phyloP scores from a whole-genome alignment of 2,888 invertebrate species.

The Scaptodrosophila latifasciaeformis region DNA sequence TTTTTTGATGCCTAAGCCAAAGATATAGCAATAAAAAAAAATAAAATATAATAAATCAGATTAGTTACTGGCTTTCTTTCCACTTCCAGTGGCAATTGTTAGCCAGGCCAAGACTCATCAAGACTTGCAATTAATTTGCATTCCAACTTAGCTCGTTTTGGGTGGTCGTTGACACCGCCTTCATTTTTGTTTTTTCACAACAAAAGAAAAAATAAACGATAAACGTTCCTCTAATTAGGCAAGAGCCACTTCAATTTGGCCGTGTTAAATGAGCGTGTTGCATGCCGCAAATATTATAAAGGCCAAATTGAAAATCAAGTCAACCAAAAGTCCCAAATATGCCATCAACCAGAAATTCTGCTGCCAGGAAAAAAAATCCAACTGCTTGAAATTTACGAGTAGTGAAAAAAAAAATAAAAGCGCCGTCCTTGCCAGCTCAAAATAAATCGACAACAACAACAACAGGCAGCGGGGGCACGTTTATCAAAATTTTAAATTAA shows the following conservation, averaged over 20 bases:
- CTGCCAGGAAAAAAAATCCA: not conserved
- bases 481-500: conserved; percentile 1
- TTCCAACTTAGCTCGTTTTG: conserved; percentile 5
- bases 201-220: conserved; percentile 1
- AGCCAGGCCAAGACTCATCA: conserved; percentile 11
- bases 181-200: not conserved
- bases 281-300: not conserved
- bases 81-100: not conserved
- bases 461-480: too few species aligned
- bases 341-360: not conserved
- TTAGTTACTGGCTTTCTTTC: not conserved
- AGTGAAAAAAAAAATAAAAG: not conserved
- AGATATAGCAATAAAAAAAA: conserved; percentile 27
- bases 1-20: conserved; percentile 23
- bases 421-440: not conserved
- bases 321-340: not conserved
- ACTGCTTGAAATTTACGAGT: not conserved
- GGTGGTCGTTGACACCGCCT: not conserved
- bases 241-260: too few species aligned
- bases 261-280: conserved; percentile 5
- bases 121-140: conserved; percentile 47
- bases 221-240: not conserved
- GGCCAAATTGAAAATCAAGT: not conserved
- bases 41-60: not conserved
- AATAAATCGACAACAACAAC: not conserved